phyloP scores from a whole-genome alignment of 1,140 invertebrate species.

The Pachypeltis micranthus region DNA sequence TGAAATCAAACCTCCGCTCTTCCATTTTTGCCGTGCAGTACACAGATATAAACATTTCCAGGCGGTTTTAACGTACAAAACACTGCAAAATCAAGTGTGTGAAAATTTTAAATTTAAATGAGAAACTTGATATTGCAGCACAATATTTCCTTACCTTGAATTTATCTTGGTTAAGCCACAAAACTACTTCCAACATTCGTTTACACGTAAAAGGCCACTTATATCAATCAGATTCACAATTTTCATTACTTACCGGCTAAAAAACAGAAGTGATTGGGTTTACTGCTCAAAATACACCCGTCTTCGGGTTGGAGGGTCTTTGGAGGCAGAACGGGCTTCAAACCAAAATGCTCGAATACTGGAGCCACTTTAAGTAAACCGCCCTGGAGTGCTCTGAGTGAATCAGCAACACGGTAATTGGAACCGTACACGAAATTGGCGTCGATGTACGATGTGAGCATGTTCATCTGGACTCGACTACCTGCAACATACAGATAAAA shows the following conservation, averaged over 20 bases:
- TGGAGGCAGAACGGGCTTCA: constrained; percentile 41
- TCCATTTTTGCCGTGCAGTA: too few species aligned
- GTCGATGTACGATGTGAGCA: constrained; percentile 40
- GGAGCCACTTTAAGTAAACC: constrained; percentile 37
- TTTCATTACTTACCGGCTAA: constrained; percentile 35
- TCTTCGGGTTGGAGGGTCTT: constrained; percentile 40
- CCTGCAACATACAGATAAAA: constrained; percentile 32
- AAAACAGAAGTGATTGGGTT: constrained; percentile 40
- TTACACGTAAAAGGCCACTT: background rate
- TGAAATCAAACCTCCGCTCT: too few species aligned
- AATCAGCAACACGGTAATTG: constrained; percentile 34
- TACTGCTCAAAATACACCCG: constrained; percentile 38
- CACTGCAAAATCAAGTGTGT: too few species aligned
- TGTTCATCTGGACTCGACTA: constrained; percentile 38
- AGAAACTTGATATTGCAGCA: too few species aligned
- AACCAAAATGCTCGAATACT: constrained; percentile 35
- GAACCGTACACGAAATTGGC: constrained; percentile 43
- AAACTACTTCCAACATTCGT: too few species aligned
- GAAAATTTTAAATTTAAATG: too few species aligned
- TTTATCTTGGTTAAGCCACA: too few species aligned
- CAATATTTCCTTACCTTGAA: too few species aligned
- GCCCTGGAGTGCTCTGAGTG: constrained; percentile 37
- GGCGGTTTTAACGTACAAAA: too few species aligned
- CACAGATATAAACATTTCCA: too few species aligned
- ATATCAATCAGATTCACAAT: background rate